Evolutionary conservation across 2,888 invertebrate species (phyloP).

Genomic region (Diachrysia chrysitis): DNA sequence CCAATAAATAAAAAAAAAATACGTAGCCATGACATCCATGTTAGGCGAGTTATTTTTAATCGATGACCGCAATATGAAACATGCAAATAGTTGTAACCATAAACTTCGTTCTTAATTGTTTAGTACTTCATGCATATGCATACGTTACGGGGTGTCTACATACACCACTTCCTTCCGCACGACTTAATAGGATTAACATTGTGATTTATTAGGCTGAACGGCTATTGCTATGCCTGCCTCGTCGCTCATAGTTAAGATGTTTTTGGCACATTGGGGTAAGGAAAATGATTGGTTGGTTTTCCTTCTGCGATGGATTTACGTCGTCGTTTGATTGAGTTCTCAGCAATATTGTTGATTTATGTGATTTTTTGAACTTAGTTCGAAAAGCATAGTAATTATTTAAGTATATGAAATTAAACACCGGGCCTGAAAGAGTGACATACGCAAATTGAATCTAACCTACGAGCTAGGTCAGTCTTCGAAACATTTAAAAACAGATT

Average conservation of each 20-base stretch:
- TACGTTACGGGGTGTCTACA: slow-evolving; percentile 23
- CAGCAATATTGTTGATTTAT: slow-evolving; percentile 8
- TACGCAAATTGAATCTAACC: too few relatives aligned
- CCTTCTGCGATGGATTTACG: slow-evolving; percentile 11
- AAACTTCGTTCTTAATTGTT: slow-evolving; percentile 25
- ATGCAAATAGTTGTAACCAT: slow-evolving; percentile 9
- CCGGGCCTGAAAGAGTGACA: too few relatives aligned
- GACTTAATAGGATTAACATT: slow-evolving; percentile 44
- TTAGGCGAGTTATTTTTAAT: slow-evolving; percentile 29
- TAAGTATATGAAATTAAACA: too few relatives aligned
- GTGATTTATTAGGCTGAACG: slow-evolving; percentile 32
- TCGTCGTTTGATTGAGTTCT: slow-evolving; percentile 6
- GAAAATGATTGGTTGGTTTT: slow-evolving; percentile 29
- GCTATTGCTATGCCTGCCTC: slow-evolving; percentile 39
- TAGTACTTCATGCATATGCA: slow-evolving; percentile 15
- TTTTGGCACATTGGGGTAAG: slow-evolving; percentile 28
- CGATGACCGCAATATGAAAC: slow-evolving; percentile 12
- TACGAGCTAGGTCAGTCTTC: too few relatives aligned
- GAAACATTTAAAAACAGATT: too few relatives aligned
- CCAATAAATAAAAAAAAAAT: too few relatives aligned
- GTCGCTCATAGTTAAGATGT: slow-evolving; percentile 30
- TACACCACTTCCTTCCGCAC: slow-evolving; percentile 42
- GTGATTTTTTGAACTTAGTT: not conserved
- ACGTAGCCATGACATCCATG: slow-evolving; percentile 7
- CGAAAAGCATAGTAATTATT: not conserved